Evolutionary conservation across 2,113 vertebrate species (phyloP).

Genomic region (Grantiella picta): DNA sequence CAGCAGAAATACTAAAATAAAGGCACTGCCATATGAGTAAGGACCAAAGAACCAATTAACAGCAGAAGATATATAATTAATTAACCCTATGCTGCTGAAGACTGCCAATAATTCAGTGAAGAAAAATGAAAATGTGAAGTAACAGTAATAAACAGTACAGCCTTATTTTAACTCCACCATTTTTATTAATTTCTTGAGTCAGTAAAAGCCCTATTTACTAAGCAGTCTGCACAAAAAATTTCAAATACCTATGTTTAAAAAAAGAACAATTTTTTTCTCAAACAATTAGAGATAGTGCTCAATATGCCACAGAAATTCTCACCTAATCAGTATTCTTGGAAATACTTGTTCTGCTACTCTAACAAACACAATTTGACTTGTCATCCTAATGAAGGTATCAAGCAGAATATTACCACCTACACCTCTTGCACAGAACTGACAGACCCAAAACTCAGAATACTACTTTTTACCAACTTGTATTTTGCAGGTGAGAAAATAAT

Average conservation of each 20-base stretch:
- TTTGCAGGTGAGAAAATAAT: fast-evolving
- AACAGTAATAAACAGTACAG: background rate
- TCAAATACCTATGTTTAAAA: background rate
- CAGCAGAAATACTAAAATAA: background rate
- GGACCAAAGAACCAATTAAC: background rate
- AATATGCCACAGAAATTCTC: background rate
- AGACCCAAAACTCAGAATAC: background rate
- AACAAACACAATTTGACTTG: background rate
- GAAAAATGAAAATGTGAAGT: background rate
- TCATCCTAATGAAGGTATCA: background rate
- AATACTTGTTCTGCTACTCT: background rate
- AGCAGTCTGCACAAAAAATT: background rate
- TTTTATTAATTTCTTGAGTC: background rate
- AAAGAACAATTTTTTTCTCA: background rate
- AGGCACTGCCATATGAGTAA: background rate
- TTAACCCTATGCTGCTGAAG: background rate
- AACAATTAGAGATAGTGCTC: background rate
- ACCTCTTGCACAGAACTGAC: background rate
- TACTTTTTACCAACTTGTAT: background rate
- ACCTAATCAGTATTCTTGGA: background rate
- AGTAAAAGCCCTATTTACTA: background rate
- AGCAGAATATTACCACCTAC: background rate
- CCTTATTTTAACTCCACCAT: background rate
- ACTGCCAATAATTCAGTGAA: background rate
- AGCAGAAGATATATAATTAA: background rate